Conservation (phyloP, 2,888 invertebrate genomes). For the Prionchulus punctatus region DNA sequence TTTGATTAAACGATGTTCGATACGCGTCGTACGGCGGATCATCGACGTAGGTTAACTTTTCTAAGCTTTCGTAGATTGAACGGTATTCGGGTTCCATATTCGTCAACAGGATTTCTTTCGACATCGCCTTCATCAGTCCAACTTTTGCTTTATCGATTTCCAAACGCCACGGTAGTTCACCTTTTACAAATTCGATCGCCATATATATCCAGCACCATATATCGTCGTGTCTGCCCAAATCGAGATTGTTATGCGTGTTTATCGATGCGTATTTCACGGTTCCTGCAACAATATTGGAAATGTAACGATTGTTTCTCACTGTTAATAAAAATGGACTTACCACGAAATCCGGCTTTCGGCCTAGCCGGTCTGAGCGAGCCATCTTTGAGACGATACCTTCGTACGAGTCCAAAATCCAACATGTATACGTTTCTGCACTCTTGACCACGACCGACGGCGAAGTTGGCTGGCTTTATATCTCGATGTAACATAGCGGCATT, state of each 20-base stretch:
- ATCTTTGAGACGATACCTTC: neutral
- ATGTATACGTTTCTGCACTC: neutral
- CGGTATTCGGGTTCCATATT: neutral
- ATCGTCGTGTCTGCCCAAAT: neutral
- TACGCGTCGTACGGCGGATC: neutral
- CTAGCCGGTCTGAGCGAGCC: neutral
- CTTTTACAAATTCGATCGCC: neutral
- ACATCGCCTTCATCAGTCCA: neutral
- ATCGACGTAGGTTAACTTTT: neutral
- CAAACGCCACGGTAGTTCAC: neutral
- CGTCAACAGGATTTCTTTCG: neutral
- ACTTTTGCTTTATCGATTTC: neutral
- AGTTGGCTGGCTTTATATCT: neutral
- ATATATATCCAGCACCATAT: neutral
- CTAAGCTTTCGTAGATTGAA: neutral
- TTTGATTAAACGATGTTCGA: neutral
- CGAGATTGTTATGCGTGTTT: neutral
- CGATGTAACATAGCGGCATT: neutral
- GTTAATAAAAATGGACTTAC: neutral
- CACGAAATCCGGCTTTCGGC: neutral
- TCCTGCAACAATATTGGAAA: neutral
- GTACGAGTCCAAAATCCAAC: neutral
- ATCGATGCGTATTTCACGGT: neutral
- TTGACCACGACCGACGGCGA: neutral
- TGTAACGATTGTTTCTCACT: neutral